Evolutionary conservation across 2,888 invertebrate species (phyloP).

Genomic region (Drosophila atripex): DNA sequence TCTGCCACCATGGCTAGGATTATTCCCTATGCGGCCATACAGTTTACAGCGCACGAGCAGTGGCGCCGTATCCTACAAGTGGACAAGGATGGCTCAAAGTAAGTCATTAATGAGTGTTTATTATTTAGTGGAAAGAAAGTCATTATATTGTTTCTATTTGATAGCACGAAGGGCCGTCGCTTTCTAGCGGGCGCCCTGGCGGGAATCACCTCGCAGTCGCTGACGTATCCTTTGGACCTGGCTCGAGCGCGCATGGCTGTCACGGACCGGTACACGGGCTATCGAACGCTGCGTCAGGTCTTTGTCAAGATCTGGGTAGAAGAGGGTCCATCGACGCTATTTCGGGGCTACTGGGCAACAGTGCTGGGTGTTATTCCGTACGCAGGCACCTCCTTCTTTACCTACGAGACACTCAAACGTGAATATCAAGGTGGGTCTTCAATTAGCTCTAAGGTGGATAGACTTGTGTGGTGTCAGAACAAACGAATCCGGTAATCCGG

Average conservation of each 20-base stretch:
- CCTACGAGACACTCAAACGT: conserved; percentile 96
- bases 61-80: conserved; percentile 93
- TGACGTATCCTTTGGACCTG: conserved; percentile 98
- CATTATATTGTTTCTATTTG: no score
- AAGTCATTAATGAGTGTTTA: conserved; percentile 53
- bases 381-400: conserved; percentile 98
- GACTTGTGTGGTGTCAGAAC: no score
- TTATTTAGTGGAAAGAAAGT: no score
- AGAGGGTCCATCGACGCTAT: conserved; percentile 92
- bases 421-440: conserved; percentile 87
- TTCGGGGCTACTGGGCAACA: conserved; percentile 95
- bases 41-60: conserved; percentile 99
- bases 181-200: conserved; percentile 97
- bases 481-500: no score
- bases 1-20: conserved; percentile 99
- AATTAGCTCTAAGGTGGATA: neutral
- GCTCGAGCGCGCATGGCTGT: conserved; percentile 99
- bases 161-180: conserved; percentile 82
- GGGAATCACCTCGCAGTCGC: conserved; percentile 96
- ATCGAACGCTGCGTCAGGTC: conserved; percentile 86
- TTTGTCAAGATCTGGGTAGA: conserved; percentile 89
- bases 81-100: conserved; percentile 86
- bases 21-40: conserved; percentile 98
- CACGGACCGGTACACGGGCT: conserved; percentile 90
- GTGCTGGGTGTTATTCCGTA: conserved; percentile 97